These are phyloP conservation scores for Lepilemur ruficaudatus DNA, from an alignment of 2,797 vertebrate genomes.

Conservation along the genomic window DNA sequence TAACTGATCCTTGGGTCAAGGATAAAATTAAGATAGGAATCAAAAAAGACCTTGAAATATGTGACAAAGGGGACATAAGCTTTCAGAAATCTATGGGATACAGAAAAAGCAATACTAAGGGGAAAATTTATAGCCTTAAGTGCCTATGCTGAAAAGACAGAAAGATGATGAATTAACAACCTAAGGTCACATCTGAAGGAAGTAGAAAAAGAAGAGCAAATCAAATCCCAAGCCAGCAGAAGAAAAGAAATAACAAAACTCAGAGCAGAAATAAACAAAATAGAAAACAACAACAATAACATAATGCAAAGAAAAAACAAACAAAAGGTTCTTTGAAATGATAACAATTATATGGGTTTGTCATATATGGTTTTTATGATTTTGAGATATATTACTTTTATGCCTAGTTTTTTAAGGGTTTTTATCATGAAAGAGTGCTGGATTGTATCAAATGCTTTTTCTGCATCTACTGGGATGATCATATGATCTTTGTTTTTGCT, in stretches of 20 bases:
- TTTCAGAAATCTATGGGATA: neutral
- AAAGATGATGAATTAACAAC: neutral
- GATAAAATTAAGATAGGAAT: neutral
- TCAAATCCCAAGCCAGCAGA: neutral
- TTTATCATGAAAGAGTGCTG: no score
- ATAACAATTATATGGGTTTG: no score
- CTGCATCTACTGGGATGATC: no score
- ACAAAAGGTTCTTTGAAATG: neutral
- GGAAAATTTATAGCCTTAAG: neutral
- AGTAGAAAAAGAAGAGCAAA: neutral
- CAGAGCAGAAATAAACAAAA: neutral
- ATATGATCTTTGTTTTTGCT: no score
- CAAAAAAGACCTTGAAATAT: neutral
- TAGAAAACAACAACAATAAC: neutral
- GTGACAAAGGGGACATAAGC: neutral
- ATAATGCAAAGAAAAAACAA: neutral
- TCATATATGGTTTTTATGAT: no score
- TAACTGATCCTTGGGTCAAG: neutral
- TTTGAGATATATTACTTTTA: no score
- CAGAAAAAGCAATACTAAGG: neutral
- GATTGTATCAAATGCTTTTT: no score
- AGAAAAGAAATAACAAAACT: neutral
- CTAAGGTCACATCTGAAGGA: neutral
- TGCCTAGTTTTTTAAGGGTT: no score
- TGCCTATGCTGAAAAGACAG: neutral